Conservation (phyloP, 2,113 vertebrate species). For the Nematolebias whitei region DNA sequence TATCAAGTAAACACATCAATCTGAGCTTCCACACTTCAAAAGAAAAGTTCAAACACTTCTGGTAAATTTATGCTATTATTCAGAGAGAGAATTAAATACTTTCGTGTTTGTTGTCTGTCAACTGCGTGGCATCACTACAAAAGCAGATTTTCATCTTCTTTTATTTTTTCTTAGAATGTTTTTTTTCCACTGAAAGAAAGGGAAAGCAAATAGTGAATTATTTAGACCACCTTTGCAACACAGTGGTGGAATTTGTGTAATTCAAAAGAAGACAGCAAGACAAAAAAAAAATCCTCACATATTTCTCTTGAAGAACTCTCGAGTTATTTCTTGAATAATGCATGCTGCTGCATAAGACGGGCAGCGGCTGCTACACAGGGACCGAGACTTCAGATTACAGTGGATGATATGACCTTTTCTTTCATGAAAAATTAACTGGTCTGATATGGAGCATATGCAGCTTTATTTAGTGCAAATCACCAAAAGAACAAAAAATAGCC, state of each 20-base stretch:
- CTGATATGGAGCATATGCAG: constrained; percentile 76
- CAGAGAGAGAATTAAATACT: constrained; percentile 26
- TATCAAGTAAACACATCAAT: constrained; percentile 14
- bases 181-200: constrained; percentile 14
- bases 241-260: constrained; percentile 67
- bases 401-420: constrained; percentile 73
- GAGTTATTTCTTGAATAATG: constrained; percentile 78
- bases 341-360: constrained; percentile 67
- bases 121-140: constrained; percentile 17
- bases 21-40: constrained; percentile 13
- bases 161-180: neutral
- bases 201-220: constrained; percentile 66
- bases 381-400: constrained; percentile 76
- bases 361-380: constrained; percentile 70
- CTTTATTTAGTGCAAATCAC: constrained; percentile 68
- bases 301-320: constrained; percentile 56
- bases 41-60: constrained; percentile 15
- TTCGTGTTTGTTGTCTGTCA: constrained; percentile 37
- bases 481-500: constrained; percentile 22
- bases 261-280: constrained; percentile 59
- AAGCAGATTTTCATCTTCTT: neutral
- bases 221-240: constrained; percentile 64
- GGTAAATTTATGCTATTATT: constrained; percentile 22
- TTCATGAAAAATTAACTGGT: constrained; percentile 79
- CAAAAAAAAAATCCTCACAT: constrained; percentile 21